These are phyloP conservation scores for roundworm (Caenorhabditis elegans) DNA, from an alignment of 1,140 invertebrate genomes.

Conservation along the genomic window WBcel235 BX284602.5:11135501-11136000, in stretches of 20 bases:
- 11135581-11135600: conserved; percentile 7
- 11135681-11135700: too few species aligned
- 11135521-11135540: neutral
- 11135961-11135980: too few species aligned
- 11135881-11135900: neutral
- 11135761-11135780: neutral
- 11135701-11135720: too few species aligned
- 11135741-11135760: too few species aligned
- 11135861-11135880: neutral
- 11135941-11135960: conserved; percentile 23
- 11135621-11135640: neutral
- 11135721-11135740: too few species aligned
- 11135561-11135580: neutral
- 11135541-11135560: neutral
- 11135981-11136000: too few species aligned
- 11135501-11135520: neutral
- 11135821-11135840: neutral
- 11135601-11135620: neutral
- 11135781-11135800: neutral
- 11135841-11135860: conserved; percentile 12
- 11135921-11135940: neutral
- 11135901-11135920: neutral
- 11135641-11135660: too few species aligned
- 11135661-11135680: too few species aligned
- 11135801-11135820: neutral